Evolutionary conservation across 1,140 invertebrate genomes (phyloP).

Genomic region (Camponotus floridanus): DNA sequence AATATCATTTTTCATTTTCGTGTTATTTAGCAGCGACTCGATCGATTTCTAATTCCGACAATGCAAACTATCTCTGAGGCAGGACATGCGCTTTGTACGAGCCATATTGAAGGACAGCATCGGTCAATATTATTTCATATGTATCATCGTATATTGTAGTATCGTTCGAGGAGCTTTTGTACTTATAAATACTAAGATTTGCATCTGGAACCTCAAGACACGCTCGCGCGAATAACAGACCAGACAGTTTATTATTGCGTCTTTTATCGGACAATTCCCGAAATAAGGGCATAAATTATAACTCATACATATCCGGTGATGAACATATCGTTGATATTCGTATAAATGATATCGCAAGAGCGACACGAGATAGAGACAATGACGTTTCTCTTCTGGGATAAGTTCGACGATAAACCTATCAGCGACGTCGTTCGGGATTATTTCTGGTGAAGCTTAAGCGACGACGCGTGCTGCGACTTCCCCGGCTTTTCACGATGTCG

Average conservation of each 20-base stretch:
- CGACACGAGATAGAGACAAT: background rate
- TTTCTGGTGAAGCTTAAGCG: too few species aligned
- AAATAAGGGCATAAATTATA: background rate
- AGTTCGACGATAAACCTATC: background rate
- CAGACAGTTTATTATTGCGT: background rate
- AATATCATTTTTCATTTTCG: slow-evolving; percentile 3
- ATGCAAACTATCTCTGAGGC: background rate
- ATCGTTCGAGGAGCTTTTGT: background rate
- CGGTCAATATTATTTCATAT: slow-evolving; percentile 7
- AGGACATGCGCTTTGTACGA: background rate
- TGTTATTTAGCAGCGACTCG: background rate
- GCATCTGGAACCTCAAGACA: slow-evolving; percentile 11
- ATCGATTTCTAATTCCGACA: background rate
- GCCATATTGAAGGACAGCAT: background rate
- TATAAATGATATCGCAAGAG: background rate
- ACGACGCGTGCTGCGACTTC: slow-evolving; percentile 45
- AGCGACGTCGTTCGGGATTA: too few species aligned
- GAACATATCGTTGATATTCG: background rate
- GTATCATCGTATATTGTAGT: background rate
- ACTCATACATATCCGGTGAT: background rate
- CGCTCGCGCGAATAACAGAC: background rate
- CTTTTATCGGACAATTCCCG: slow-evolving; percentile 6
- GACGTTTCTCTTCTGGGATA: background rate
- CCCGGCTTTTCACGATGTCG: slow-evolving; percentile 3
- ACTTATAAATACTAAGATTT: background rate